Percentiles rank a stretch among this genome's conserved stretches.
These are phyloP conservation scores for Hypena proboscidalis DNA, from an alignment of 2,888 invertebrate species.

Conservation along the genomic window DNA sequence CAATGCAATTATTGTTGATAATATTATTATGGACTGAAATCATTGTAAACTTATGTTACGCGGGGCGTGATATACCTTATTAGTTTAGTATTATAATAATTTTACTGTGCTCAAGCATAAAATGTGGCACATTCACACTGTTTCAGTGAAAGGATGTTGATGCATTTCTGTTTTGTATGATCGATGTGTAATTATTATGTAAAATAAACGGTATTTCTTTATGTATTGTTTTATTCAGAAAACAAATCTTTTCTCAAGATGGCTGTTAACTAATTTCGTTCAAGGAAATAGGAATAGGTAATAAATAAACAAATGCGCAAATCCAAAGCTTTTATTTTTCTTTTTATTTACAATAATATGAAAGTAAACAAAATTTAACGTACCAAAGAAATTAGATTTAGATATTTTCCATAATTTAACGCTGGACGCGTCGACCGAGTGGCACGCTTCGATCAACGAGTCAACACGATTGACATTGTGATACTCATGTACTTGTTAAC, in stretches of 20 bases:
- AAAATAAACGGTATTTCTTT: slow-evolving; percentile 46
- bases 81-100: too few species aligned
- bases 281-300: too few species aligned
- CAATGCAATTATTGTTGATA: too few species aligned
- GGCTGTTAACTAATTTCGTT: neutral
- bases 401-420: slow-evolving; percentile 59
- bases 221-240: slow-evolving; percentile 7
- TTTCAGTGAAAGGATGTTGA: slow-evolving; percentile 28
- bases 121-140: slow-evolving; percentile 7
- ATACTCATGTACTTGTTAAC: slow-evolving; percentile 19
- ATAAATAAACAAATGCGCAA: slow-evolving; percentile 61
- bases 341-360: slow-evolving; percentile 84
- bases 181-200: slow-evolving; percentile 35
- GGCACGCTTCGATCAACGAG: slow-evolving; percentile 43
- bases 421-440: slow-evolving; percentile 44
- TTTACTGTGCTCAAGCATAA: neutral
- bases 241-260: neutral
- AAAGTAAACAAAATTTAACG: slow-evolving; percentile 84
- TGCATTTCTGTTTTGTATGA: slow-evolving; percentile 38
- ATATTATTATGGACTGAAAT: too few species aligned
- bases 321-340: slow-evolving; percentile 83
- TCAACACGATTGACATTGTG: slow-evolving; percentile 43
- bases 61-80: too few species aligned
- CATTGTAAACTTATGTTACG: too few species aligned
- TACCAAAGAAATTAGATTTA: slow-evolving; percentile 78